Conservation (phyloP, 2,113 vertebrate species). For the Cyprichromis sp. region DNA sequence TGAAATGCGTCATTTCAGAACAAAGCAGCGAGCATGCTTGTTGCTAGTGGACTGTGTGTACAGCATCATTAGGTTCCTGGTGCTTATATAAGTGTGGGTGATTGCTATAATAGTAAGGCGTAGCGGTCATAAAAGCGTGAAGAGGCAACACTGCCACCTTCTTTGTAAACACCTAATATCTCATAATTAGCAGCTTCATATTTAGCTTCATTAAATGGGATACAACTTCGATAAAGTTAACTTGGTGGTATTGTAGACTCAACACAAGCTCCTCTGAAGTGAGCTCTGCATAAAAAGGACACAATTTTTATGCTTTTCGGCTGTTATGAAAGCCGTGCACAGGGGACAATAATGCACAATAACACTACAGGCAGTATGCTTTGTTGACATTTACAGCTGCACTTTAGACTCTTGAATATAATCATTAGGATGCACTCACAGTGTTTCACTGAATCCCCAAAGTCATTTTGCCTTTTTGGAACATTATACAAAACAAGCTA, state of each 20-base stretch:
- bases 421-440: neutral
- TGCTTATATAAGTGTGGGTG: neutral
- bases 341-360: neutral
- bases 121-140: neutral
- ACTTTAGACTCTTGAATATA: neutral
- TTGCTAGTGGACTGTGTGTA: neutral
- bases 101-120: neutral
- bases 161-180: neutral
- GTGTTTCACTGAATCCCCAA: neutral
- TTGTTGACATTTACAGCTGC: constrained; percentile 26
- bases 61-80: neutral
- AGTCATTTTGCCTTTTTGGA: neutral
- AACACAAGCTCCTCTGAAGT: neutral
- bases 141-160: neutral
- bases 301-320: neutral
- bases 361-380: neutral
- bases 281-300: neutral
- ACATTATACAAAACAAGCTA: neutral
- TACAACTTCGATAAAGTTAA: neutral
- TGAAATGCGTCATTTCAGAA: neutral
- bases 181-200: neutral
- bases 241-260: neutral
- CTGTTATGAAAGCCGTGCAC: neutral
- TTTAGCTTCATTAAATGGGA: neutral
- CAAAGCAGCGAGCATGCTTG: neutral